phyloP scores from a whole-genome alignment of 2,797 vertebrate genomes.

The Pachyuromys duprasi region DNA sequence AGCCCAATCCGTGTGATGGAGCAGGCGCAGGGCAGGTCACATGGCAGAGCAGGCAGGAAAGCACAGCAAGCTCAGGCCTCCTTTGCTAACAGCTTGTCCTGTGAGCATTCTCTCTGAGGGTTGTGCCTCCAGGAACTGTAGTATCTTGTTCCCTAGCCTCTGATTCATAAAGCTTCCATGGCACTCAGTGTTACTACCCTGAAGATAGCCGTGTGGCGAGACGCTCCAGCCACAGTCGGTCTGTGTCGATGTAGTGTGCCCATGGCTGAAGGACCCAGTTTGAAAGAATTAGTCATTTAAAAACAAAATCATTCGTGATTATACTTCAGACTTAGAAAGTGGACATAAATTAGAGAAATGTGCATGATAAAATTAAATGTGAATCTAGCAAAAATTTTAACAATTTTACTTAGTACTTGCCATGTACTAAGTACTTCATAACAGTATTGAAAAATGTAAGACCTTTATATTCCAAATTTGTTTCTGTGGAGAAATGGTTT shows the following conservation, averaged over 20 bases:
- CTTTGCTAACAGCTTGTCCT: not conserved
- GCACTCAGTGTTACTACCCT: no score
- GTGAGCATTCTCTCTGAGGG: not conserved
- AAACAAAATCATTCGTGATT: not conserved
- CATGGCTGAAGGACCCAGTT: not conserved
- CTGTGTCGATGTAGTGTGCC: not conserved
- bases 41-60: not conserved
- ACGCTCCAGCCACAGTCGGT: not conserved
- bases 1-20: not conserved
- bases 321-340: constrained; percentile 33
- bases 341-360: constrained; percentile 1
- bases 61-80: not conserved
- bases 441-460: constrained; percentile 11
- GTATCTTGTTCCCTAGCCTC: not conserved
- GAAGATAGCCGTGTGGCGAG: not conserved
- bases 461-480: constrained; percentile 48
- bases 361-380: constrained; percentile 52
- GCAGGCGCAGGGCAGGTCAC: not conserved
- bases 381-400: constrained; percentile 52
- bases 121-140: not conserved
- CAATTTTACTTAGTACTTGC: no score
- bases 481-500: constrained; percentile 56
- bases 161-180: no score
- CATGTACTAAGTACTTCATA: constrained; percentile 7
- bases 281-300: constrained; percentile 38